phyloP scores from a whole-genome alignment of 1,140 invertebrate species.

The Liolophura sinensis region DNA sequence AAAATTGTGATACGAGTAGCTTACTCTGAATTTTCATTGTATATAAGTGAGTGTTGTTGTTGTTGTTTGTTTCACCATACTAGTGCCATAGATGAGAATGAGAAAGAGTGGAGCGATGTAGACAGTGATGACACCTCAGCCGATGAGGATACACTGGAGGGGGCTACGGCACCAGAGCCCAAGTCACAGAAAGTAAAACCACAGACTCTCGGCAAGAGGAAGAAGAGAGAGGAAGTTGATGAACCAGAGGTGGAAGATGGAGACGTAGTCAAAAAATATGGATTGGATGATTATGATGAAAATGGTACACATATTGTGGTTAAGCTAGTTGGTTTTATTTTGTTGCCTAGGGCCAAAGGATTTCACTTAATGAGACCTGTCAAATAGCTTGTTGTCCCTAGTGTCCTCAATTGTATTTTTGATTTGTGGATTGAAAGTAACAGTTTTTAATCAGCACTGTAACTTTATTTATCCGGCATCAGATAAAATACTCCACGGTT shows the following conservation, averaged over 20 bases:
- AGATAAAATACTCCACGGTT: too few species aligned
- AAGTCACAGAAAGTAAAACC: constrained; percentile 57
- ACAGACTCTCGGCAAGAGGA: constrained; percentile 26
- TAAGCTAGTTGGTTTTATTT: not conserved
- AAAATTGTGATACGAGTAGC: too few species aligned
- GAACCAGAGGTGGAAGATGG: constrained; percentile 29
- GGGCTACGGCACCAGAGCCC: constrained; percentile 30
- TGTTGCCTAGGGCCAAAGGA: too few species aligned
- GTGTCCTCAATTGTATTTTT: too few species aligned
- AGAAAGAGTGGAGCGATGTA: constrained; percentile 9
- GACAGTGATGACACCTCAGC: constrained; percentile 8
- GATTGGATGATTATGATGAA: constrained; percentile 69
- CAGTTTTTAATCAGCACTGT: too few species aligned
- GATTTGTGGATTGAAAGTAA: too few species aligned
- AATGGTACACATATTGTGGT: constrained; percentile 56
- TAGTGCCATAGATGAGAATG: constrained; percentile 1
- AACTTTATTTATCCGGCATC: too few species aligned
- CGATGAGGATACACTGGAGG: not conserved
- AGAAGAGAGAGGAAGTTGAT: constrained; percentile 23
- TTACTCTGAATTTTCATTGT: too few species aligned
- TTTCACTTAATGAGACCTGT: too few species aligned
- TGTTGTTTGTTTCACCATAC: too few species aligned
- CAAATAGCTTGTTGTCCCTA: too few species aligned
- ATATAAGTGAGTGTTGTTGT: too few species aligned
- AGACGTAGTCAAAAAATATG: constrained; percentile 45